These are phyloP conservation scores for Calephelis virginiensis DNA, from an alignment of 1,140 invertebrate genomes.

Conservation along the genomic window DNA sequence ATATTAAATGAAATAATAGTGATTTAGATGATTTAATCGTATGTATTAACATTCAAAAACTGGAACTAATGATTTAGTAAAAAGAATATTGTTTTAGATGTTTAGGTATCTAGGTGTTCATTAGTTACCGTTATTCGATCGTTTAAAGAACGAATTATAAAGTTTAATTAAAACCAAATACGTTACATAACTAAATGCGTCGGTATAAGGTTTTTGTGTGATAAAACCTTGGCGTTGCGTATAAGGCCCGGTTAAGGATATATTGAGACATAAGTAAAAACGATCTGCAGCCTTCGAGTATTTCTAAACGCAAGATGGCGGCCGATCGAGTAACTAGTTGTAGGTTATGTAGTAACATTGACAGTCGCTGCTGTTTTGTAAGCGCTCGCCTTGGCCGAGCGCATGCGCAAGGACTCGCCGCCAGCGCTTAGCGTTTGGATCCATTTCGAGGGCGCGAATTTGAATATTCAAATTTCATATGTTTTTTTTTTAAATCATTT, in stretches of 20 bases:
- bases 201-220: slow-evolving; percentile 13
- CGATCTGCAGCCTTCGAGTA: slow-evolving; percentile 28
- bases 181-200: slow-evolving; percentile 10
- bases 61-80: too few species aligned
- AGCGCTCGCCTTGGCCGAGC: slow-evolving; percentile 64
- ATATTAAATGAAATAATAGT: too few species aligned
- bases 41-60: too few species aligned
- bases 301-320: slow-evolving; percentile 59
- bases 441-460: slow-evolving; percentile 40
- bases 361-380: slow-evolving; percentile 56
- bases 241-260: slow-evolving; percentile 22
- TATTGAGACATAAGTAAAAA: slow-evolving; percentile 29
- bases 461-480: slow-evolving; percentile 46
- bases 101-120: too few species aligned
- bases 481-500: slow-evolving; percentile 23
- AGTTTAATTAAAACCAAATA: slow-evolving; percentile 10
- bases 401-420: slow-evolving; percentile 60
- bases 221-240: slow-evolving; percentile 18
- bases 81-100: too few species aligned
- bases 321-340: slow-evolving; percentile 36
- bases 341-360: slow-evolving; percentile 62
- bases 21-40: too few species aligned
- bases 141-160: background rate
- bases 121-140: too few species aligned
- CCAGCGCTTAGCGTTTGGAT: slow-evolving; percentile 20